phyloP scores from a whole-genome alignment of 1,140 invertebrate genomes.

The Drosophila cardini region DNA sequence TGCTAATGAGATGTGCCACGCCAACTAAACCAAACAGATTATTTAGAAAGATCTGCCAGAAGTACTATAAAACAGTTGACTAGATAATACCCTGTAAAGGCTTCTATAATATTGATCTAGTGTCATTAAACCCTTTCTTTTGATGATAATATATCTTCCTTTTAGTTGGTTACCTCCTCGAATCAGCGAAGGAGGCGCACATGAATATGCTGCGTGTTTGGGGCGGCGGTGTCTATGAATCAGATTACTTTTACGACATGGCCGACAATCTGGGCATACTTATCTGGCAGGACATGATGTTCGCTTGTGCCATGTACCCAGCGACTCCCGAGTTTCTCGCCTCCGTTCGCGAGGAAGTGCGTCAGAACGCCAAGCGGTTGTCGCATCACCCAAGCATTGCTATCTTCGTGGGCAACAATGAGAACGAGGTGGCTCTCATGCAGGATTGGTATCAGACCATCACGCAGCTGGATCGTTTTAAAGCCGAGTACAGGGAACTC shows the following conservation, averaged over 20 bases:
- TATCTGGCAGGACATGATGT: slow-evolving; percentile 98
- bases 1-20: too few species aligned
- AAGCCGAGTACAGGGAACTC: slow-evolving; percentile 93
- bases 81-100: too few species aligned
- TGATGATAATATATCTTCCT: too few species aligned
- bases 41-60: too few species aligned
- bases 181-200: slow-evolving; percentile 90
- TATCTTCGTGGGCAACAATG: slow-evolving; percentile 98
- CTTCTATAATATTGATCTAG: too few species aligned
- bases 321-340: slow-evolving; percentile 89
- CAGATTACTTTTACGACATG: slow-evolving; percentile 94
- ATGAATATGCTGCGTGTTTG: slow-evolving; percentile 98
- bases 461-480: slow-evolving; percentile 87
- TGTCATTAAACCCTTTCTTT: too few species aligned
- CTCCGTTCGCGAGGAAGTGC: slow-evolving; percentile 91
- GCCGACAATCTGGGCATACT: slow-evolving; percentile 93
- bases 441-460: slow-evolving; percentile 93
- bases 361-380: slow-evolving; percentile 93
- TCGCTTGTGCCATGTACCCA: slow-evolving; percentile 98
- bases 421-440: slow-evolving; percentile 96
- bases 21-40: too few species aligned
- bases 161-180: slow-evolving; percentile 87
- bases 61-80: too few species aligned
- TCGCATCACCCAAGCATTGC: slow-evolving; percentile 95
- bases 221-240: slow-evolving; percentile 98